These are phyloP conservation scores for Sipha maydis DNA, from an alignment of 2,888 invertebrate genomes.

Conservation along the genomic window DNA sequence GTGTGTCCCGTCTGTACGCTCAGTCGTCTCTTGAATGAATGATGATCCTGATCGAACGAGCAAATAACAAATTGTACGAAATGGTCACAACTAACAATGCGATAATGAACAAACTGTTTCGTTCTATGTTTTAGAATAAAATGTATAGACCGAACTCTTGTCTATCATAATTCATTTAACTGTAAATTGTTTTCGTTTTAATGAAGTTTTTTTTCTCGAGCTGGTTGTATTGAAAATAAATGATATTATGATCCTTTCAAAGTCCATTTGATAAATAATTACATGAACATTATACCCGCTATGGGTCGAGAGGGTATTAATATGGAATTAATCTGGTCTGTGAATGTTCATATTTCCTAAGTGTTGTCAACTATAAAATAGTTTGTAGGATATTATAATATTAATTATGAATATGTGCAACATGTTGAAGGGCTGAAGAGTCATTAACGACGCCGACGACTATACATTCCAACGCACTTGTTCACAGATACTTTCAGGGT, in stretches of 20 bases:
- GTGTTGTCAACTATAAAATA: constrained; percentile 33
- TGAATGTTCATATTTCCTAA: constrained; percentile 35
- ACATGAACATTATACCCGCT: constrained; percentile 3
- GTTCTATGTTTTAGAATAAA: background rate
- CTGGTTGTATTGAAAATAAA: background rate
- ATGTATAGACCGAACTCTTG: background rate
- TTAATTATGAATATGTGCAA: constrained; percentile 28
- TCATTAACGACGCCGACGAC: constrained; percentile 17
- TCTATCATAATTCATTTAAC: background rate
- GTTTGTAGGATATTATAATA: constrained; percentile 1
- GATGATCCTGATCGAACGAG: too few relatives aligned
- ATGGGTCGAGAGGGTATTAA: constrained; percentile 2
- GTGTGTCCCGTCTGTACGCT: background rate
- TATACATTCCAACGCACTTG: constrained; percentile 23
- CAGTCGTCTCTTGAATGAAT: too few relatives aligned
- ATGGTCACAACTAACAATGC: background rate
- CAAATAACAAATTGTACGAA: background rate
- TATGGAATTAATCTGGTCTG: background rate
- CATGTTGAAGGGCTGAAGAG: constrained; percentile 34
- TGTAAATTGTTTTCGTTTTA: background rate
- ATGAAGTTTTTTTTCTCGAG: background rate
- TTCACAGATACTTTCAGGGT: background rate
- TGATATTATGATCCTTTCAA: constrained; percentile 24
- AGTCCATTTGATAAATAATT: constrained; percentile 30
- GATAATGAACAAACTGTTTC: background rate